phyloP scores from a whole-genome alignment of 2,888 invertebrate genomes.

The Hipparchia semele region DNA sequence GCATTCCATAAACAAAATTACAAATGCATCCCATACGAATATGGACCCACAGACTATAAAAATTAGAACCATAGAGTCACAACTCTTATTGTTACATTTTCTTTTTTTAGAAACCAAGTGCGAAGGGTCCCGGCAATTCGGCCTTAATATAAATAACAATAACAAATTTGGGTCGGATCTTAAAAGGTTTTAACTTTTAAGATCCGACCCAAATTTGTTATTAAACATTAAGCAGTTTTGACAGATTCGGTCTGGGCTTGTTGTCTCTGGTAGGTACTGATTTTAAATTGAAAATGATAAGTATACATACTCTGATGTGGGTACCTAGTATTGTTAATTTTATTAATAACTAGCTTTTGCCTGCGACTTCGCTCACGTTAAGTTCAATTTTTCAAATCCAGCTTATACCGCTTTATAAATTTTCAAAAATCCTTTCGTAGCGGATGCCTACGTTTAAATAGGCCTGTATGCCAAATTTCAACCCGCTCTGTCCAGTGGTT shows the following conservation, averaged over 20 bases:
- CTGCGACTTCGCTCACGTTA: no score
- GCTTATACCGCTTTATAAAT: no score
- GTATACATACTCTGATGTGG: constrained; percentile 3
- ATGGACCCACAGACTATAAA: constrained; percentile 45
- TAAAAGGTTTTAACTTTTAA: constrained; percentile 69
- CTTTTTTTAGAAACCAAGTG: constrained; percentile 68
- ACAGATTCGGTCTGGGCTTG: constrained; percentile 64
- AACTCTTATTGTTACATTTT: constrained; percentile 49
- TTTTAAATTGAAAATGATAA: constrained; percentile 45
- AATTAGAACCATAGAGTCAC: constrained; percentile 52
- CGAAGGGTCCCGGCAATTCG: constrained; percentile 75
- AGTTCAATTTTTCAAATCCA: no score
- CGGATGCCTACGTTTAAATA: no score
- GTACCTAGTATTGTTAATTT: background rate
- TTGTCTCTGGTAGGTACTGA: constrained; percentile 55
- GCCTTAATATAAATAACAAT: constrained; percentile 79
- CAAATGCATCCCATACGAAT: constrained; percentile 44
- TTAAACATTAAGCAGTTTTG: constrained; percentile 74
- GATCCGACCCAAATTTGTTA: no score
- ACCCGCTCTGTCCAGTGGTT: no score
- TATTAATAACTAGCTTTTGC: no score
- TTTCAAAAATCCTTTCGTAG: no score
- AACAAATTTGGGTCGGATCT: constrained; percentile 65
- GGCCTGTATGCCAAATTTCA: no score
- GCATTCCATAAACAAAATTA: constrained; percentile 68